Evolutionary conservation across 1,140 invertebrate genomes (phyloP), one percentile per base, ranked within the genome.

Genomic region (Philotrypesis tridentata): DNA sequence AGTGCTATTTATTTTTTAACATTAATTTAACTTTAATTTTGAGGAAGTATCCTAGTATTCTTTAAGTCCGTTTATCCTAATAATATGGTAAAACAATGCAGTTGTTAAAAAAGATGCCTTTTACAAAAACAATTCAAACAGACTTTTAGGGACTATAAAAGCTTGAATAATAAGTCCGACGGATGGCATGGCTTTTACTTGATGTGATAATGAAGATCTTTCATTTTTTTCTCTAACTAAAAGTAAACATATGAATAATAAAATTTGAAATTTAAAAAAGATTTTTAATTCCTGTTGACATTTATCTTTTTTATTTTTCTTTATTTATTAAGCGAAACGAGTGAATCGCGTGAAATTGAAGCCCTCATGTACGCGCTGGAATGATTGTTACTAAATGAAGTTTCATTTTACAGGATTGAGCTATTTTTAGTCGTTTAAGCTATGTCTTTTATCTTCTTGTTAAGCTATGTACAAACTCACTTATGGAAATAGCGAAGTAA

Each of bases 401-500:
- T 43, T 79, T 79, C 33, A 60, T 67, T 4, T 74, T 74, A 73
- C 23, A 43, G 68, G 29, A 82, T 79, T 73, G 33, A 78, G n/a
- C 40, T 82, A 82, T 73, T 48, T 72, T 43, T 67, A 55, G 48
- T 82, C 17, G 48, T 72, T 76, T 77, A 70, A 82, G 72, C 74
- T 82, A 71, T 70, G 48, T 60, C 17, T 33, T 82, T 70, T 77
- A 40, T 77, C 43, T 83, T 75, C 68, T 65, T 76, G 67, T 60
- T 77, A 72, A 80, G 67, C 82, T 84, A 84, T 84, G 31, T 81
- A 84, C 83, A 84, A 78, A 81, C 72, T 80, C 68, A 73, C 23
- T 48, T 67, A 68, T 72, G 55, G 23, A 80, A 78, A 73, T 40
- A 78, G 31, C 48, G 74, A 80, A 67, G 79, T 78, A 78, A 78